These are phyloP conservation scores for Tarsius wallacei DNA, from an alignment of 2,797 vertebrate genomes.

Conservation along the genomic window DNA sequence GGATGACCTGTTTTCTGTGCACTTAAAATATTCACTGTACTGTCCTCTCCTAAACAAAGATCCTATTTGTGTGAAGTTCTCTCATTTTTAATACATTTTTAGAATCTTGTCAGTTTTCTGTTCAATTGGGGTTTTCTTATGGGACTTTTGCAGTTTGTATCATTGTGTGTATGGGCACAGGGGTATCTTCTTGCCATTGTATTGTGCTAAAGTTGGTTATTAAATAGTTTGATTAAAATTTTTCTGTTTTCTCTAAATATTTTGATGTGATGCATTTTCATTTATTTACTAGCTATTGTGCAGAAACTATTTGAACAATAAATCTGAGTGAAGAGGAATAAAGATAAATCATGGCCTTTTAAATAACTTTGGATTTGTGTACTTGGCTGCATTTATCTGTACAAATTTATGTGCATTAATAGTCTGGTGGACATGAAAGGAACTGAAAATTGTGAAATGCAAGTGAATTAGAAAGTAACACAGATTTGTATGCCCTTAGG, in stretches of 20 bases:
- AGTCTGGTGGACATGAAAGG: not conserved
- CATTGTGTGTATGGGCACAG: too few species aligned
- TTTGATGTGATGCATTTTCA: fast-evolving
- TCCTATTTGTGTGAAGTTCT: not conserved
- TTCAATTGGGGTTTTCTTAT: not conserved
- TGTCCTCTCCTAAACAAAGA: not conserved
- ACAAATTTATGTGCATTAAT: not conserved
- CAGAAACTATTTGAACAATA: not conserved
- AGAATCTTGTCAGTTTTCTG: not conserved
- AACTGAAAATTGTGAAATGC: not conserved
- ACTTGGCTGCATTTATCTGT: not conserved
- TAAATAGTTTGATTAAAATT: not conserved
- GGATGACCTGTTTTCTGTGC: not conserved
- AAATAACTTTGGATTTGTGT: constrained; percentile 19
- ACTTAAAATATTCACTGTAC: not conserved
- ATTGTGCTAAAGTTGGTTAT: not conserved
- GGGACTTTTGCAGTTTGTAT: not conserved
- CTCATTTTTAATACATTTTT: not conserved
- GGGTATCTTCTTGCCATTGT: not conserved
- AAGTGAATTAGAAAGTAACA: not conserved
- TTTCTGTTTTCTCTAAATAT: not conserved
- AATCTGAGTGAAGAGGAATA: not conserved
- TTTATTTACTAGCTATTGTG: constrained; percentile 7
- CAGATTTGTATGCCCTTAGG: not conserved
- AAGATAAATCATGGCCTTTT: not conserved